Evolutionary conservation across 2,113 vertebrate species (phyloP).

Genomic region (Pyxicephalus adspersus): DNA sequence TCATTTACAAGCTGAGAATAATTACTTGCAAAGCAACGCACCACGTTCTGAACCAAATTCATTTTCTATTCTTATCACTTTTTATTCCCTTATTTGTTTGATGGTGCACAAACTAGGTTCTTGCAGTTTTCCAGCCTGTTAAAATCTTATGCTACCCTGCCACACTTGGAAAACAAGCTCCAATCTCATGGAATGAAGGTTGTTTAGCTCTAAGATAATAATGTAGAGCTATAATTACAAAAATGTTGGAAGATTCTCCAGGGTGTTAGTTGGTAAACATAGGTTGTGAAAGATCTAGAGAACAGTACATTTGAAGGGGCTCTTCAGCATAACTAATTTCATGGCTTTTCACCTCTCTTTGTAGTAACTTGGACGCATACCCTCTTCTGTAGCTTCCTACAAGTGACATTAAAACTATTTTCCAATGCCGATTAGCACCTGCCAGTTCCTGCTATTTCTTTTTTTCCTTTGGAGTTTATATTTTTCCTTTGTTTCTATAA

Average conservation of each 20-base stretch:
- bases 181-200: background rate
- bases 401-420: no score
- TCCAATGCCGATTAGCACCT: no score
- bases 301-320: background rate
- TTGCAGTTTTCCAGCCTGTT: slow-evolving; percentile 22
- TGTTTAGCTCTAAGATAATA: background rate
- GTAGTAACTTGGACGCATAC: no score
- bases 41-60: slow-evolving; percentile 80
- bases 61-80: slow-evolving; percentile 76
- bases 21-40: slow-evolving; percentile 89
- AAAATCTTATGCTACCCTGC: slow-evolving; percentile 7
- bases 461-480: no score
- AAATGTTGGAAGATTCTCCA: background rate
- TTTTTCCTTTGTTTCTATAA: no score
- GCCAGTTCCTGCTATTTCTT: no score
- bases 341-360: no score
- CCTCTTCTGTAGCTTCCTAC: no score
- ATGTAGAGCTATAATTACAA: background rate
- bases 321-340: background rate
- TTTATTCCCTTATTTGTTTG: slow-evolving; percentile 54
- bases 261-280: slow-evolving; percentile 30
- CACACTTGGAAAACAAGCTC: background rate
- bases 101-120: slow-evolving; percentile 36
- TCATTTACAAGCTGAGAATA: slow-evolving; percentile 91
- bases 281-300: background rate